Percentiles rank a stretch among this genome's conserved stretches.
phyloP scores from a whole-genome alignment of 2,888 invertebrate genomes.

The Nymphalis polychloros region DNA sequence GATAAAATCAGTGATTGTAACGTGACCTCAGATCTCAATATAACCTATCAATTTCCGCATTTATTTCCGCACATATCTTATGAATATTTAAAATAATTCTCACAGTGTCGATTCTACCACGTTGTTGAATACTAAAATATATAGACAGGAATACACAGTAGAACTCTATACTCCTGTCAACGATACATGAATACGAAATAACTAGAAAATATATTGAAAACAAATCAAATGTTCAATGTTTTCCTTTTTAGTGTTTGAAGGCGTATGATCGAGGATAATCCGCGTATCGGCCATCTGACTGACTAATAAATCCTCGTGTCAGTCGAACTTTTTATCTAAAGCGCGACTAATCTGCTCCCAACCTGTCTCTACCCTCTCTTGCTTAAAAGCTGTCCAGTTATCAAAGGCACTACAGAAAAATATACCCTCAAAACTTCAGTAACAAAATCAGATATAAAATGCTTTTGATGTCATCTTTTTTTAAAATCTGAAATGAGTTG shows the following conservation, averaged over 20 bases:
- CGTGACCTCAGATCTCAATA: no score
- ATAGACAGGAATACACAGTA: neutral
- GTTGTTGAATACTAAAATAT: no score
- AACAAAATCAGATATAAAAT: neutral
- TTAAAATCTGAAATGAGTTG: no score
- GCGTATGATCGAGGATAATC: slow-evolving; percentile 6
- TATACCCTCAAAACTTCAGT: neutral
- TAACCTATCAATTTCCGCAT: no score
- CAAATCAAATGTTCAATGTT: neutral
- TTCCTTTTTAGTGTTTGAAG: slow-evolving; percentile 7
- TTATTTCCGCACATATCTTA: no score
- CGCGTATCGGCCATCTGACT: slow-evolving; percentile 21
- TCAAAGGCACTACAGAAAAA: slow-evolving; percentile 10
- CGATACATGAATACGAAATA: neutral
- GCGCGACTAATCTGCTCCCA: slow-evolving; percentile 21
- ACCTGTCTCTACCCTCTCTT: slow-evolving; percentile 17
- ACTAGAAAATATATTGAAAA: neutral
- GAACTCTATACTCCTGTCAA: neutral
- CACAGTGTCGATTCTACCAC: no score
- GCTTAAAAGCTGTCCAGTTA: slow-evolving; percentile 15
- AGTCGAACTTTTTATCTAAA: slow-evolving; percentile 24
- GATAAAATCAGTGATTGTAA: no score
- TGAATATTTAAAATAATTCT: no score
- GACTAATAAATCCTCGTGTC: slow-evolving; percentile 26
- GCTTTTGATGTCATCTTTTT: no score